Base-by-base conservation (phyloP, 2,113 vertebrate species). In the Cyprinodon variegatus region DNA sequence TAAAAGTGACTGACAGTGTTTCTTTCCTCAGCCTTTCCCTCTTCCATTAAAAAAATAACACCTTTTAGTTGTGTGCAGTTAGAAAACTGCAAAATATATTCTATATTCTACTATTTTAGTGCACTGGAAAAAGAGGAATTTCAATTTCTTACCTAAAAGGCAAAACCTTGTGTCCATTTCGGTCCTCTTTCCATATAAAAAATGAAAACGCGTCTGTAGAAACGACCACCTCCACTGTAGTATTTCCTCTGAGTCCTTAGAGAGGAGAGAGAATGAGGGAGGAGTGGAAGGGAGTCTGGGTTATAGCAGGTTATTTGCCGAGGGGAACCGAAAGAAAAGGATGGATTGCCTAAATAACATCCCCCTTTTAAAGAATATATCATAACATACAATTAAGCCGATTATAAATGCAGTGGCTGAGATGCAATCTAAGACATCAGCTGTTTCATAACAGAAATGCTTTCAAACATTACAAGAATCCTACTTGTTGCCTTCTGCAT, bases 121-220 rank as follows among this genome's bases (percentile, higher is more conserved):
- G 14, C 46, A 50, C 50, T 11, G 29, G 0, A 29, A n/a, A 64
- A 0, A 64, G 20, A 4, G 3, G 29, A 29, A 29, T 29, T 29
- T 29, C 29, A 2, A 22, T 77, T 45, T 50, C 89, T 89, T 88
- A 93, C 92, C 91, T 90, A 77, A 10, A 88, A 82, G 72, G 50
- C 65, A 59, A 77, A 29, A 76, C 72, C 77, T 89, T 79, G 71
- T 86, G 77, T 88, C 87, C 89, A 92, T 92, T 70, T 82, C 78
- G 81, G 67, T 78, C 85, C 74, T 77, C 78, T 86, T 73, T 83
- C 71, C 75, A 61, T 43, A 59, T 41, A 66, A 57, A 15, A 79
- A 81, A 76, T 62, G 14, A 50, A 85, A 88, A 84, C 80, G 83
- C 70, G 72, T 50, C 60, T 38, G 69, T 39, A 84, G 38, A 82